These are phyloP conservation scores for Mesitornis unicolor DNA, from an alignment of 2,113 vertebrate genomes.

Conservation along the genomic window DNA sequence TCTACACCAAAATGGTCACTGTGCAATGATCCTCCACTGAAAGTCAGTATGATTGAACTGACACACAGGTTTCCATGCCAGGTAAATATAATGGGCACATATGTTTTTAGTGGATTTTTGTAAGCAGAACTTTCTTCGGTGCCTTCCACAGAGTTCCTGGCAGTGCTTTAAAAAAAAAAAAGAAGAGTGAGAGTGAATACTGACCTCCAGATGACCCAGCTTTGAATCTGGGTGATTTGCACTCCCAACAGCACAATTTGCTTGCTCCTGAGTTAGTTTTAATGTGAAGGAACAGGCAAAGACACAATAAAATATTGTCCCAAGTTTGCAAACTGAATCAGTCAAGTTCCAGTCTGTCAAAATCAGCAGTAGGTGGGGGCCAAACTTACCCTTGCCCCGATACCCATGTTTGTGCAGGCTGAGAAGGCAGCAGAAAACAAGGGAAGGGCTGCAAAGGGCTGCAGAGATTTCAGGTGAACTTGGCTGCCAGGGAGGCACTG, in stretches of 20 bases:
- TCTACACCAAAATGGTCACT: background rate
- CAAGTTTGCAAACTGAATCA: background rate
- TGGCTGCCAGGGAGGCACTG: background rate
- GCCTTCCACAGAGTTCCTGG: background rate
- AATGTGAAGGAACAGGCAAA: background rate
- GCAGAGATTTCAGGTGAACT: background rate
- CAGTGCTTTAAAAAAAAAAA: background rate
- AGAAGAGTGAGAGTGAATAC: background rate
- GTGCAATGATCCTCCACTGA: background rate
- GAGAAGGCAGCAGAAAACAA: background rate
- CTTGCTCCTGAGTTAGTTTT: background rate
- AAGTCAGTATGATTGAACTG: background rate
- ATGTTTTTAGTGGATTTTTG: background rate
- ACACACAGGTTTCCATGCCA: background rate
- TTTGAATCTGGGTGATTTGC: background rate
- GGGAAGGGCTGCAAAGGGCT: background rate
- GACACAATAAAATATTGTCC: background rate
- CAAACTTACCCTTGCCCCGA: background rate
- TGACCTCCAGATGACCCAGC: conserved; percentile 21
- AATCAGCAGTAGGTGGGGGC: background rate
- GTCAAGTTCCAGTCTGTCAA: background rate
- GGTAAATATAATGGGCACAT: background rate
- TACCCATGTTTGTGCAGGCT: background rate
- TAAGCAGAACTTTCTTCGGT: background rate
- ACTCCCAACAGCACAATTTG: background rate